Evolutionary conservation across 2,888 invertebrate species (phyloP), one percentile per base, ranked within the genome.

Genomic region (Microplitis deprimator): DNA sequence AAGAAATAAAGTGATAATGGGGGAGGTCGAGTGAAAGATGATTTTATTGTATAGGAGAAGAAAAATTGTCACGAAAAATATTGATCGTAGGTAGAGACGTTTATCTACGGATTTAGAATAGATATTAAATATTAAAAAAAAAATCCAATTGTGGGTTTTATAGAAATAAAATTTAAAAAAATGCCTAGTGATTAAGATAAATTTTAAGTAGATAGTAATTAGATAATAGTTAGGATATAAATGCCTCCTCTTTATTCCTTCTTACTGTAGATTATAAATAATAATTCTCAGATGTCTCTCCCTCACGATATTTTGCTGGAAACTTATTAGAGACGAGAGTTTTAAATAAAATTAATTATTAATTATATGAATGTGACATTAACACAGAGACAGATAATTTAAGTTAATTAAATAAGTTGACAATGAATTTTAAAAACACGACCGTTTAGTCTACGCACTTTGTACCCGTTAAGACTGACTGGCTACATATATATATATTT

Each of bases 391-490:
- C n/a, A 73, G 17, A 64, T 16, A 39, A 17, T 71, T 39, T 68
- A 29, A 29, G 29, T 29, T 29, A 4, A 29, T 29, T 3, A 29
- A 29, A 29, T 29, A 29, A 29, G 29, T 29, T 29, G 29, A 29
- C 29, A 29, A 29, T 29, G 29, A 29, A 4, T 29, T 29, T 29
- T 59, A 70, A 20, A 75, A 75, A 68, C 20, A 10, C 81, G 83
- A 85, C 84, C 85, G 87, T 86, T 85, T 86, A 87, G 87, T 87
- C 87, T 84, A 85, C 83, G 87, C 88, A 87, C 85, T 85, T 84
- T 81, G 85, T 81, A 85, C 87, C 87, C 87, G 86, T 85, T 87
- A 88, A 87, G 87, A 88, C 87, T 87, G 88, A 88, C 88, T 87
- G 88, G 87, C 86, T 50, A 13, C 8, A 50, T 50, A 50, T 50